A percentile compares a stretch with the other conserved stretches of the same genome.
Evolutionary conservation across 2,888 invertebrate species (phyloP).

Genomic region (Zele albiditarsus): DNA sequence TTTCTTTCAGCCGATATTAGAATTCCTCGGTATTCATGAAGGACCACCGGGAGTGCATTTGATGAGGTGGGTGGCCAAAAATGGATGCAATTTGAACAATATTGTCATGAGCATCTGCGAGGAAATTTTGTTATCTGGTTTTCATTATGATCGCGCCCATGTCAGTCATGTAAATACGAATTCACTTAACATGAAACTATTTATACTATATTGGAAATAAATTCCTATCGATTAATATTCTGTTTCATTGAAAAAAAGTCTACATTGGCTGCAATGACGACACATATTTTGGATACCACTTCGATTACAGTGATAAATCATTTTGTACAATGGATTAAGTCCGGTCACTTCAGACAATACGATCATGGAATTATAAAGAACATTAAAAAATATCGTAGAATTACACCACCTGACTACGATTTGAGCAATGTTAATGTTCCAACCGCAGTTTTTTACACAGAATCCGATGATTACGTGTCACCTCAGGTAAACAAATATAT

Average conservation of each 20-base stretch:
- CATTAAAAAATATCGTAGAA: slow-evolving; percentile 75
- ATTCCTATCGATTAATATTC: neutral
- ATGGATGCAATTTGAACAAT: neutral
- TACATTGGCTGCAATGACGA: slow-evolving; percentile 80
- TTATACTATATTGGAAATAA: neutral
- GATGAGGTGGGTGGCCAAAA: neutral
- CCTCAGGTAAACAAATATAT: slow-evolving; percentile 70
- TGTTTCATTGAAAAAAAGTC: slow-evolving; percentile 64
- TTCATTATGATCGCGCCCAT: neutral
- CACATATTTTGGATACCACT: slow-evolving; percentile 83
- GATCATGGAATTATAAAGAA: slow-evolving; percentile 81
- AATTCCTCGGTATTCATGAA: neutral
- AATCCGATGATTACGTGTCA: slow-evolving; percentile 84
- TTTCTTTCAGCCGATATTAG: neutral
- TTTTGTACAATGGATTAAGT: slow-evolving; percentile 78
- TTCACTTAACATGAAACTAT: neutral
- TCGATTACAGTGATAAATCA: slow-evolving; percentile 84
- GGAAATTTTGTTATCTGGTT: neutral
- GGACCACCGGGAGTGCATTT: neutral
- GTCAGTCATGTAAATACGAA: neutral
- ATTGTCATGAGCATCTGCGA: neutral
- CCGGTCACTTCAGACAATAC: slow-evolving; percentile 79
- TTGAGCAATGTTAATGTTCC: slow-evolving; percentile 78
- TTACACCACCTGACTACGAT: slow-evolving; percentile 78
- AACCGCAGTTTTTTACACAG: slow-evolving; percentile 79